These are phyloP conservation scores for Austrolebias charrua DNA, from an alignment of 2,797 vertebrate genomes.

Conservation along the genomic window DNA sequence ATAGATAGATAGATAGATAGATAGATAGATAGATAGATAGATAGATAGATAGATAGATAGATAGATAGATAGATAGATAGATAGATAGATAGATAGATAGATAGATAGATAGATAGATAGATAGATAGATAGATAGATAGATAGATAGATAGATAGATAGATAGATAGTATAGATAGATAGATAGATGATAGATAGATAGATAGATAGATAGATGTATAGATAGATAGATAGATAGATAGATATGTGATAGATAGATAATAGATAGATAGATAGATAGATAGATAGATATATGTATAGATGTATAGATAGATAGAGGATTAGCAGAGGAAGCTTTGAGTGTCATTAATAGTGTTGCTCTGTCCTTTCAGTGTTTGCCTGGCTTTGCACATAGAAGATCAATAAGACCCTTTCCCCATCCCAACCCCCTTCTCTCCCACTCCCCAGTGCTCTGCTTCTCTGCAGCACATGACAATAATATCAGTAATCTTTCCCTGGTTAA, in stretches of 20 bases:
- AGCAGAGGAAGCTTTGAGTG: slow-evolving; percentile 62
- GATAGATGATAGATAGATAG: slow-evolving; percentile 35
- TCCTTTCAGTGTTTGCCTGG: slow-evolving; percentile 82
- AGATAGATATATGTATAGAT: slow-evolving; percentile 59
- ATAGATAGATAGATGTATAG: slow-evolving; percentile 47
- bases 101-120: slow-evolving; percentile 60
- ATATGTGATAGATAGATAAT: slow-evolving; percentile 59
- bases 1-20: slow-evolving; percentile 37
- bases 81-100: slow-evolving; percentile 58
- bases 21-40: slow-evolving; percentile 53
- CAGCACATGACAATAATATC: slow-evolving; percentile 65
- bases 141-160: slow-evolving; percentile 55
- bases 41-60: no score
- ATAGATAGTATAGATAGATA: no score
- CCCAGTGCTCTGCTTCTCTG: slow-evolving; percentile 47
- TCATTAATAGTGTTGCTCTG: slow-evolving; percentile 77
- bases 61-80: no score
- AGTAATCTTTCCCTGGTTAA: slow-evolving; percentile 66
- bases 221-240: slow-evolving; percentile 54
- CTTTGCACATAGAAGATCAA: slow-evolving; percentile 83
- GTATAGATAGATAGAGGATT: slow-evolving; percentile 62
- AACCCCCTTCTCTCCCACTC: slow-evolving; percentile 65
- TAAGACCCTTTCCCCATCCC: slow-evolving; percentile 76
- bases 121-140: slow-evolving; percentile 42
- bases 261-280: slow-evolving; percentile 59